A percentile compares a stretch with the other conserved stretches of the same genome.
Conservation (phyloP, 2,888 invertebrate species). For the Keiferia lycopersicella region DNA sequence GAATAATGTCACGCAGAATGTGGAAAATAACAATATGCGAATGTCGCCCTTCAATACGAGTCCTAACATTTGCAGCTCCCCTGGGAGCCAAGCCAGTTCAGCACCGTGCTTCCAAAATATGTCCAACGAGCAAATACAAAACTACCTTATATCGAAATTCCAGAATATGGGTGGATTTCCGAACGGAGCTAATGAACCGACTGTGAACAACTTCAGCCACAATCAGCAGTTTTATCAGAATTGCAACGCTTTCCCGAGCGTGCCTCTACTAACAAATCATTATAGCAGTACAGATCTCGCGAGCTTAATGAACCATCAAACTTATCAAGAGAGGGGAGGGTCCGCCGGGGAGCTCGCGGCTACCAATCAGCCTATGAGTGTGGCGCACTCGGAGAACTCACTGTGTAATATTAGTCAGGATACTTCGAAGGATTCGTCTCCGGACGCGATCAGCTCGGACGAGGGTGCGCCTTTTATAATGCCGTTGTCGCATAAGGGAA, state of each 20-base stretch:
- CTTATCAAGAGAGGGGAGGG: constrained; percentile 49
- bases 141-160: constrained; percentile 66
- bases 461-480: constrained; percentile 83
- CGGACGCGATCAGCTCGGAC: constrained; percentile 65
- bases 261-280: constrained; percentile 63
- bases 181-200: constrained; percentile 43
- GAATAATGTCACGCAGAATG: constrained; percentile 48
- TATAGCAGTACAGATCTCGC: constrained; percentile 62
- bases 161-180: constrained; percentile 60
- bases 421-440: constrained; percentile 72
- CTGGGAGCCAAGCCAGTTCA: constrained; percentile 46
- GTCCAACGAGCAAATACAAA: constrained; percentile 70
- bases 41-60: constrained; percentile 50
- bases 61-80: constrained; percentile 42
- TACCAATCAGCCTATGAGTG: constrained; percentile 62
- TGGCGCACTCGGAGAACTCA: constrained; percentile 64
- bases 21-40: constrained; percentile 62
- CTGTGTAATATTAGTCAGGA: constrained; percentile 64
- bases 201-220: constrained; percentile 46
- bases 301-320: constrained; percentile 52
- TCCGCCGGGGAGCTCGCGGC: constrained; percentile 50
- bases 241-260: constrained; percentile 67
- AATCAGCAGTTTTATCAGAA: constrained; percentile 70
- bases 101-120: constrained; percentile 58
- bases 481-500: constrained; percentile 84